Percentiles rank a stretch among this genome's conserved stretches.
Evolutionary conservation across 2,113 vertebrate species (phyloP).

Genomic region (Lagenorhynchus albirostris): DNA sequence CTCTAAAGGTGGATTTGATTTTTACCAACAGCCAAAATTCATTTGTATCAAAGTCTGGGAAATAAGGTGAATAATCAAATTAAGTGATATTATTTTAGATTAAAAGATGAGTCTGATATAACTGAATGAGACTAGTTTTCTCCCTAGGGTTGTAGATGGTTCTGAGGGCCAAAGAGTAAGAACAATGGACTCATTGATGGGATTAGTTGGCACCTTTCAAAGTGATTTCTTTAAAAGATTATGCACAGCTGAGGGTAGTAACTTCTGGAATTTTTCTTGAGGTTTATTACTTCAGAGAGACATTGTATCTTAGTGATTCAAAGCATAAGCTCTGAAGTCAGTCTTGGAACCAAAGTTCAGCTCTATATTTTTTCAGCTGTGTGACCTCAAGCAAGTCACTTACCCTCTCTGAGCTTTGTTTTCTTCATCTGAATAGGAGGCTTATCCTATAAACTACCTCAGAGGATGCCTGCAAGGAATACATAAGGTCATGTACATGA

Average conservation of each 20-base stretch:
- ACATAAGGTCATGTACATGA: not conserved
- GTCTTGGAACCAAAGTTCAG: not conserved
- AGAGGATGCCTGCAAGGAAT: not conserved
- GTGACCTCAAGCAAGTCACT: not conserved
- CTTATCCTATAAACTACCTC: not conserved
- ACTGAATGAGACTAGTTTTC: conserved; percentile 14
- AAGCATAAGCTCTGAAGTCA: not conserved
- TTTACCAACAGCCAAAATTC: conserved; percentile 61
- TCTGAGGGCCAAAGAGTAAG: not conserved
- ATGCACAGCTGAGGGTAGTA: not conserved
- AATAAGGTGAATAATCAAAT: conserved; percentile 14
- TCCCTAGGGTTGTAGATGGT: not conserved
- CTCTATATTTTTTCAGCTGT: not conserved
- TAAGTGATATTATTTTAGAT: conserved; percentile 39
- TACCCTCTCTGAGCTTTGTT: not conserved
- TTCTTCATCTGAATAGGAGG: not conserved
- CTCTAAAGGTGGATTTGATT: conserved; percentile 59
- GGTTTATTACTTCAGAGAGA: not conserved
- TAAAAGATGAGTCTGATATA: not conserved
- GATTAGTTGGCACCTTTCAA: not conserved
- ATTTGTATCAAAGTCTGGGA: conserved; percentile 62
- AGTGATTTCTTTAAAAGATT: conserved; percentile 16
- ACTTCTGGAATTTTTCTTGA: not conserved
- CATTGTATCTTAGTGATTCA: not conserved
- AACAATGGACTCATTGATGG: not conserved